Percentiles rank a stretch among this genome's conserved stretches.
These are phyloP conservation scores for Zeuzera pyrina DNA, from an alignment of 2,888 invertebrate genomes.

Conservation along the genomic window DNA sequence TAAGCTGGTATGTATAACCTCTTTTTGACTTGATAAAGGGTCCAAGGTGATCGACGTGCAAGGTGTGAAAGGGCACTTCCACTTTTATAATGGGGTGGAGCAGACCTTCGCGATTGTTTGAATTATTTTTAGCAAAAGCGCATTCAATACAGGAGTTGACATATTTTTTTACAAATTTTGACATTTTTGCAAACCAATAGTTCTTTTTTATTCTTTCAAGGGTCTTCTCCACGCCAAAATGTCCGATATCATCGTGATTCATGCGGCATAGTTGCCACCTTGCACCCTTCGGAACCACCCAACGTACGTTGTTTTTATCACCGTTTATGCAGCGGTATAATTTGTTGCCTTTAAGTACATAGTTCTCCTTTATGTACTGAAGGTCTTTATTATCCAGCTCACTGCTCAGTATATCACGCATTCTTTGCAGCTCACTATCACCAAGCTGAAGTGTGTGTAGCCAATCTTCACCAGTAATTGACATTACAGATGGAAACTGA, in stretches of 20 bases:
- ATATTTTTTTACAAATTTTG: slow-evolving; percentile 19
- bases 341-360: slow-evolving; percentile 8
- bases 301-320: neutral
- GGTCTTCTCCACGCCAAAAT: slow-evolving; percentile 2
- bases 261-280: neutral
- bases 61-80: slow-evolving; percentile 7
- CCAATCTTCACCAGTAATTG: neutral
- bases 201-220: slow-evolving; percentile 6
- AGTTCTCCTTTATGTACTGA: slow-evolving; percentile 12
- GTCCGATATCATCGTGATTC: slow-evolving; percentile 1
- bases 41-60: neutral
- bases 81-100: neutral
- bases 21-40: neutral
- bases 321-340: slow-evolving; percentile 9
- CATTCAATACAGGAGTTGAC: slow-evolving; percentile 6
- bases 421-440: slow-evolving; percentile 7
- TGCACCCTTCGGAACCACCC: neutral
- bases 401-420: slow-evolving; percentile 15
- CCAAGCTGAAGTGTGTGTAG: slow-evolving; percentile 9
- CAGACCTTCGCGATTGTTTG: neutral
- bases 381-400: slow-evolving; percentile 10
- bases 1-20: neutral
- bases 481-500: neutral
- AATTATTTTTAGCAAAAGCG: slow-evolving; percentile 20
- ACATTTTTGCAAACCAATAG: neutral